phyloP scores from a whole-genome alignment of 2,888 invertebrate genomes.

The Acleris cristana region DNA sequence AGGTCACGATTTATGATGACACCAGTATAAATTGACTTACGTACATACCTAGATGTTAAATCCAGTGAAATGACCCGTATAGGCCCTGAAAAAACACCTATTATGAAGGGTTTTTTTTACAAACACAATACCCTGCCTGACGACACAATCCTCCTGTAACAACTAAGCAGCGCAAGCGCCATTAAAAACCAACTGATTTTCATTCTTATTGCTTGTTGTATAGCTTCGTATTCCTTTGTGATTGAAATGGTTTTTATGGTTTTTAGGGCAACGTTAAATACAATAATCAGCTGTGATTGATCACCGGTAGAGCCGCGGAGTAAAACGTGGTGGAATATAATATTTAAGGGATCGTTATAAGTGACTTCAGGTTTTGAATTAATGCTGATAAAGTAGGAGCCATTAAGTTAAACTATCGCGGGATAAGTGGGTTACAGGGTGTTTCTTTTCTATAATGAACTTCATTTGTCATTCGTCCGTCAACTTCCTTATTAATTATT shows the following conservation, averaged over 20 bases:
- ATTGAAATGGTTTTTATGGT: neutral
- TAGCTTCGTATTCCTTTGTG: neutral
- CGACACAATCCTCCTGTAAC: conserved; percentile 9
- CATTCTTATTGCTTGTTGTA: neutral
- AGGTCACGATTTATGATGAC: too few relatives aligned
- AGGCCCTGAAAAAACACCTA: conserved; percentile 21
- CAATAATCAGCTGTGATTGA: conserved; percentile 30
- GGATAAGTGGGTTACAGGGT: too few relatives aligned
- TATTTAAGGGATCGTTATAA: conserved; percentile 6
- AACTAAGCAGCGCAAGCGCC: neutral
- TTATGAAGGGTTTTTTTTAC: conserved; percentile 30
- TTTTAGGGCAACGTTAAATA: neutral
- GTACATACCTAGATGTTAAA: conserved; percentile 19
- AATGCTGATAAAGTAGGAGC: too few relatives aligned
- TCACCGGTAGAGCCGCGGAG: conserved; percentile 6
- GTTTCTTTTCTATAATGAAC: too few relatives aligned
- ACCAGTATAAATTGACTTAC: too few relatives aligned
- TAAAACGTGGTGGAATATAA: conserved; percentile 8
- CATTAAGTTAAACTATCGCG: too few relatives aligned
- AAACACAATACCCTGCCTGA: conserved; percentile 22
- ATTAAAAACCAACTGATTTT: neutral
- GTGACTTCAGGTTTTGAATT: neutral
- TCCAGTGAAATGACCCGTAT: conserved; percentile 25
- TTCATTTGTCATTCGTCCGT: too few relatives aligned
- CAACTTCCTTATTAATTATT: too few relatives aligned